Conservation (phyloP, 2,113 vertebrate genomes). For the Arizona elegans region DNA sequence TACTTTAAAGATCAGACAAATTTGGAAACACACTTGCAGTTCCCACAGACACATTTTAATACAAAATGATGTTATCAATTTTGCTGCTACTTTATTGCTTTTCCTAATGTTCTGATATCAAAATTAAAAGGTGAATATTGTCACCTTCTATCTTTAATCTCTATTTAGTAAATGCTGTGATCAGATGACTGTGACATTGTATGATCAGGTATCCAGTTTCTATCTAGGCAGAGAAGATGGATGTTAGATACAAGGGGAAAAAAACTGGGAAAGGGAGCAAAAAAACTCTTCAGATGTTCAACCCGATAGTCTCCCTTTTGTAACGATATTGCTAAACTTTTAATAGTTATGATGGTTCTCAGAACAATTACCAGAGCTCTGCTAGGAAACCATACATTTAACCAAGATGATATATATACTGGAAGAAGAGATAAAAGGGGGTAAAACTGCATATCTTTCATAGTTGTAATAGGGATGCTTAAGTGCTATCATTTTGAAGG, state of each 20-base stretch:
- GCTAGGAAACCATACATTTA: too few species aligned
- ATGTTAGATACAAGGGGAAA: not conserved
- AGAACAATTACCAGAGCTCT: too few species aligned
- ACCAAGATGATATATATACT: too few species aligned
- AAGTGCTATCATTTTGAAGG: too few species aligned
- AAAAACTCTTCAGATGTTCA: not conserved
- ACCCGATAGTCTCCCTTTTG: not conserved
- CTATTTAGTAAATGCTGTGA: not conserved
- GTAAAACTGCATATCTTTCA: too few species aligned
- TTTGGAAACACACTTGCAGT: not conserved
- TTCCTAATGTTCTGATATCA: constrained; percentile 39
- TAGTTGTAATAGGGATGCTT: too few species aligned
- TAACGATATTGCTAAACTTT: not conserved
- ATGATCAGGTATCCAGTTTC: not conserved
- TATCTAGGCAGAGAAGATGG: not conserved
- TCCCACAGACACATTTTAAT: constrained; percentile 33
- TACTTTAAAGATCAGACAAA: constrained; percentile 51
- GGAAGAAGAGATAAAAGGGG: too few species aligned
- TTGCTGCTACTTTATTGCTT: constrained; percentile 55
- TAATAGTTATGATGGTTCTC: not conserved
- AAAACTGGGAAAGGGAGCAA: not conserved
- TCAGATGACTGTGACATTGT: not conserved
- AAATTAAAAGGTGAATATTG: constrained; percentile 41
- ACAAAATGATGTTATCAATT: constrained; percentile 36
- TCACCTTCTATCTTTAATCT: not conserved